These are phyloP conservation scores for Cephus rjabovi DNA, from an alignment of 2,888 invertebrate genomes.

Conservation along the genomic window DNA sequence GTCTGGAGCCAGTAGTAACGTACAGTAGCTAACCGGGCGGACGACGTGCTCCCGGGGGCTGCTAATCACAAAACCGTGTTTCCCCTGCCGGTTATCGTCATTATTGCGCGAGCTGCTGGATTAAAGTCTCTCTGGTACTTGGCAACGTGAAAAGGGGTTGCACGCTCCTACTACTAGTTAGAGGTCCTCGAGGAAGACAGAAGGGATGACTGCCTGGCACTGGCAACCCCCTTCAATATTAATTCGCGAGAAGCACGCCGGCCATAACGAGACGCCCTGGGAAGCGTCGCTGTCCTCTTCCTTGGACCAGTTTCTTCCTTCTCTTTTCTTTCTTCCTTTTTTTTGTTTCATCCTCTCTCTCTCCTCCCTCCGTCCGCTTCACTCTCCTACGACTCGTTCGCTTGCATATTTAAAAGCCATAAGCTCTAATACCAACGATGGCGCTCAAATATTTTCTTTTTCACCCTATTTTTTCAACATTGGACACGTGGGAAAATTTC, in stretches of 20 bases:
- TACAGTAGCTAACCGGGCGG: neutral
- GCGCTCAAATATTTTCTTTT: neutral
- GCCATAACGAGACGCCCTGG: neutral
- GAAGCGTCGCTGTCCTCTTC: neutral
- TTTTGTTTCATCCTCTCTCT: too few relatives aligned
- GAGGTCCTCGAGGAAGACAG: neutral
- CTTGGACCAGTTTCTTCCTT: neutral
- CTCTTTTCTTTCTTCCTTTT: neutral
- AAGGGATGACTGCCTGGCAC: neutral
- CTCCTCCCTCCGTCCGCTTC: neutral
- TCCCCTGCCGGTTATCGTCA: neutral
- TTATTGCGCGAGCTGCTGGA: neutral
- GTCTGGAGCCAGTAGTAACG: neutral
- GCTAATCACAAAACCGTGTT: slow-evolving; percentile 3
- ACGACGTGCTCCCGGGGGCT: neutral
- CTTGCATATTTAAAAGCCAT: neutral
- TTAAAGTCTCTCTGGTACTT: neutral
- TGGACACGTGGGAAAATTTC: neutral
- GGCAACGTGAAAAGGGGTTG: neutral
- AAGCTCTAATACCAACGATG: neutral
- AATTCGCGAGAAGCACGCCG: neutral
- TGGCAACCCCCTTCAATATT: neutral
- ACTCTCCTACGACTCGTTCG: neutral
- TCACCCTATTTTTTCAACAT: neutral
- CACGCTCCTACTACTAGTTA: neutral